These are phyloP conservation scores for Listronotus bonariensis DNA, from an alignment of 1,140 invertebrate genomes.

Conservation along the genomic window DNA sequence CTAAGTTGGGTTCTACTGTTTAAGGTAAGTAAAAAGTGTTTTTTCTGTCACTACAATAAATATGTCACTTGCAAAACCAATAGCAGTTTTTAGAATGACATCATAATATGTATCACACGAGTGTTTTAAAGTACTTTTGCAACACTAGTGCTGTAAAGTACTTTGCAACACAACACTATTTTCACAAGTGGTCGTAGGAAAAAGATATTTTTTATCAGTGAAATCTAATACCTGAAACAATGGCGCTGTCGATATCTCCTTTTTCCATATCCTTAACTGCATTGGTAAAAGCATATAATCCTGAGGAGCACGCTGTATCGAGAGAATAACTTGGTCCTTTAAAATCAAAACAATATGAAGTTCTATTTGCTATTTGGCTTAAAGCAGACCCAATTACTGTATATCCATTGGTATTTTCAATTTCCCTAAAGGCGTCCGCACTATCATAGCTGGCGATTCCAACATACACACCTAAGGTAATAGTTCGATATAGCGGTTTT, in stretches of 20 bases:
- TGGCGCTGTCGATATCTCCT: slow-evolving; percentile 75
- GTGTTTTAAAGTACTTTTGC: too few species aligned
- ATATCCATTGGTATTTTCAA: slow-evolving; percentile 21
- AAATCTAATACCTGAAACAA: slow-evolving; percentile 70
- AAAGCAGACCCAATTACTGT: slow-evolving; percentile 14
- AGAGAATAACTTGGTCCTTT: slow-evolving; percentile 75
- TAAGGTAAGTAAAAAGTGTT: too few species aligned
- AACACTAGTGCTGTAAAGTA: too few species aligned
- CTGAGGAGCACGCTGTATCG: slow-evolving; percentile 83
- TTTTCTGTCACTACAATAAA: too few species aligned
- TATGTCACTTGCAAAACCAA: too few species aligned
- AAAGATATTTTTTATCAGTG: neutral
- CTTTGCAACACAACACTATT: too few species aligned
- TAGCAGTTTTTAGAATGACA: too few species aligned
- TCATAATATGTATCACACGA: too few species aligned
- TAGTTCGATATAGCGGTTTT: too few species aligned
- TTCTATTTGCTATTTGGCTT: slow-evolving; percentile 59
- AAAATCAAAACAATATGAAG: slow-evolving; percentile 63
- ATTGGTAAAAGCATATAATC: slow-evolving; percentile 70
- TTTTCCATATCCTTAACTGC: slow-evolving; percentile 68
- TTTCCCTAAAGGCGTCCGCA: slow-evolving; percentile 24
- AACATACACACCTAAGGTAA: too few species aligned
- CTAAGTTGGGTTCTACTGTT: too few species aligned
- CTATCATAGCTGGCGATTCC: slow-evolving; percentile 63
- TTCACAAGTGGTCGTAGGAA: too few species aligned